Percentiles rank a stretch among this genome's conserved stretches.
Evolutionary conservation across 2,797 vertebrate species (phyloP).

Genomic region (Picus viridis): DNA sequence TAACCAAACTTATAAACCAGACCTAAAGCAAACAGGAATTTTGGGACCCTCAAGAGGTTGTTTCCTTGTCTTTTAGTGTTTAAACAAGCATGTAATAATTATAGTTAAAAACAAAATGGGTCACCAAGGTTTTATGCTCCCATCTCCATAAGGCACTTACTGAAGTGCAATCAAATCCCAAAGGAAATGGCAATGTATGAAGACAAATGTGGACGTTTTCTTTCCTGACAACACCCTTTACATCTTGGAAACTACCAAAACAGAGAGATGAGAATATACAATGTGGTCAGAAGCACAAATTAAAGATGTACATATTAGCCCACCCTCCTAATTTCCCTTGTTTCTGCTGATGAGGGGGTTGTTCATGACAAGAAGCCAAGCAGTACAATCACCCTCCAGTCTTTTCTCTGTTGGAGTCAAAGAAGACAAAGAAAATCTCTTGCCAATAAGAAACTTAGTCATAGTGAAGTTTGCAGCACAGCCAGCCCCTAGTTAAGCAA

Average conservation of each 20-base stretch:
- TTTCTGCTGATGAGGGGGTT: not conserved
- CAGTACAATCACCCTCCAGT: constrained; percentile 10
- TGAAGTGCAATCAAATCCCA: constrained; percentile 13
- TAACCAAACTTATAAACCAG: not conserved
- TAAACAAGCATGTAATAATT: constrained; percentile 13
- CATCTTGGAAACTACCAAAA: constrained; percentile 49
- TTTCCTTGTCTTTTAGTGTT: not conserved
- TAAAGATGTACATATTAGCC: not conserved
- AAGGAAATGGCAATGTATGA: not conserved
- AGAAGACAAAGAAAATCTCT: constrained; percentile 22
- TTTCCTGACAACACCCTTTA: constrained; percentile 68
- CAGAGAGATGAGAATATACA: constrained; percentile 23
- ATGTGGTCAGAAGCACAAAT: constrained; percentile 36
- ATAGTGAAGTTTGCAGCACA: constrained; percentile 39
- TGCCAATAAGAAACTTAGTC: constrained; percentile 43
- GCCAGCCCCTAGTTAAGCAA: constrained; percentile 35
- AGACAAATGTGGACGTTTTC: constrained; percentile 13
- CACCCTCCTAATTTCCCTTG: not conserved
- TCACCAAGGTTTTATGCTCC: not conserved
- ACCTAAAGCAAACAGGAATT: not conserved
- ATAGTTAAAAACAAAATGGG: not conserved
- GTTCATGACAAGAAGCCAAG: constrained; percentile 26
- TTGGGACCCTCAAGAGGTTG: not conserved
- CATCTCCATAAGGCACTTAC: not conserved
- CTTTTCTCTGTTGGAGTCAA: constrained; percentile 48